A percentile compares a stretch with the other conserved stretches of the same genome.
These are phyloP conservation scores for Lasaia peninsularis DNA, from an alignment of 1,140 invertebrate species.

Conservation along the genomic window DNA sequence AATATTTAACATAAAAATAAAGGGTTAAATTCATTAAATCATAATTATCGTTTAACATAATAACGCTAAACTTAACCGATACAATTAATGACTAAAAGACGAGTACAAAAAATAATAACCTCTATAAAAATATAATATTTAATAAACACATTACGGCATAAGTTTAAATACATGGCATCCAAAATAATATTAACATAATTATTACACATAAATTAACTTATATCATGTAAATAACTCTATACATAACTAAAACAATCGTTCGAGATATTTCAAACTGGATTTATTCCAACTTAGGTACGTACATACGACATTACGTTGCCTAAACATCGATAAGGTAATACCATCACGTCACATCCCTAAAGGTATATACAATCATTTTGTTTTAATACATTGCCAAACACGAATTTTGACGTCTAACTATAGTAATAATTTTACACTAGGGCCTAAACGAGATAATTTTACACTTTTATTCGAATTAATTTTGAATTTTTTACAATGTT, in stretches of 20 bases:
- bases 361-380: constrained; percentile 56
- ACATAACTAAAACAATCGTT: constrained; percentile 39
- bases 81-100: constrained; percentile 55
- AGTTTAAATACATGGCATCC: constrained; percentile 69
- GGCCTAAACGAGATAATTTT: constrained; percentile 58
- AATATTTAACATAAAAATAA: constrained; percentile 59
- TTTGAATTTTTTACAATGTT: constrained; percentile 40
- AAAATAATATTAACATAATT: constrained; percentile 49
- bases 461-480: constrained; percentile 56
- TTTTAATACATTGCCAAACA: constrained; percentile 60
- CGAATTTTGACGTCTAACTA: constrained; percentile 55
- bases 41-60: constrained; percentile 60
- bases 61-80: constrained; percentile 66
- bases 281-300: constrained; percentile 27
- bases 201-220: constrained; percentile 46
- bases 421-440: constrained; percentile 54
- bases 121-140: constrained; percentile 74
- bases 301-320: constrained; percentile 32
- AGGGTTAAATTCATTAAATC: constrained; percentile 57
- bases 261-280: constrained; percentile 23
- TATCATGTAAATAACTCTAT: constrained; percentile 52
- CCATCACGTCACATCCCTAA: constrained; percentile 61
- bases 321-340: constrained; percentile 55
- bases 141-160: constrained; percentile 62
- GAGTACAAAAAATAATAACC: constrained; percentile 67